These are phyloP conservation scores for Cheilosia vulpina DNA, from an alignment of 2,888 invertebrate species.

Conservation along the genomic window DNA sequence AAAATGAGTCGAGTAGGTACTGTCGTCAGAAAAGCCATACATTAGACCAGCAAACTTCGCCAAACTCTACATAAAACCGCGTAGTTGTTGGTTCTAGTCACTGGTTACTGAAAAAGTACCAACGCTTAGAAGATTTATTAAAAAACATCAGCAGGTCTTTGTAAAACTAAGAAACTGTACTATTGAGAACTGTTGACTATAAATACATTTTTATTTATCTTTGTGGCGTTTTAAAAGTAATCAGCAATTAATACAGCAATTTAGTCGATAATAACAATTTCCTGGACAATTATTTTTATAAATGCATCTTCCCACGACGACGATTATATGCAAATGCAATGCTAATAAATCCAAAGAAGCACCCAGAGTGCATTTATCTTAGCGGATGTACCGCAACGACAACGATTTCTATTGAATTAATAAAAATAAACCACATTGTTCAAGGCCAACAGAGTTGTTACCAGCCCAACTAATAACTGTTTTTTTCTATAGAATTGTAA, in stretches of 20 bases:
- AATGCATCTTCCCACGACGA: conserved; percentile 37
- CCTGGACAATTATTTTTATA: conserved; percentile 35
- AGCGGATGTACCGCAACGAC: conserved; percentile 13
- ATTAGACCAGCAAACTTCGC: no score
- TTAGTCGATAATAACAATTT: conserved; percentile 23
- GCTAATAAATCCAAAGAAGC: conserved; percentile 21
- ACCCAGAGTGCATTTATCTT: conserved; percentile 25
- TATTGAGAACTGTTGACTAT: neutral
- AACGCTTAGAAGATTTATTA: no score
- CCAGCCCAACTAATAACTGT: conserved; percentile 54
- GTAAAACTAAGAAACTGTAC: no score
- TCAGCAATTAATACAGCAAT: neutral
- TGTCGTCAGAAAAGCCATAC: no score
- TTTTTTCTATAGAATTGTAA: conserved; percentile 48
- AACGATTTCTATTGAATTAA: conserved; percentile 13
- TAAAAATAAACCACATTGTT: conserved; percentile 14
- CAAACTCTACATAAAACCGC: no score
- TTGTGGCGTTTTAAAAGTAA: neutral
- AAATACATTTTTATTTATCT: neutral
- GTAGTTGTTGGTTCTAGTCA: no score
- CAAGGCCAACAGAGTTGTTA: conserved; percentile 23
- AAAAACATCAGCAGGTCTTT: no score
- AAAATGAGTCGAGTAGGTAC: no score
- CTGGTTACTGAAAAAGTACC: no score
- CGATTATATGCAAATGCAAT: conserved; percentile 40